Evolutionary conservation across 2,797 vertebrate genomes (phyloP), one percentile per base, ranked within the genome.

Genomic region (Paguma larvata): DNA sequence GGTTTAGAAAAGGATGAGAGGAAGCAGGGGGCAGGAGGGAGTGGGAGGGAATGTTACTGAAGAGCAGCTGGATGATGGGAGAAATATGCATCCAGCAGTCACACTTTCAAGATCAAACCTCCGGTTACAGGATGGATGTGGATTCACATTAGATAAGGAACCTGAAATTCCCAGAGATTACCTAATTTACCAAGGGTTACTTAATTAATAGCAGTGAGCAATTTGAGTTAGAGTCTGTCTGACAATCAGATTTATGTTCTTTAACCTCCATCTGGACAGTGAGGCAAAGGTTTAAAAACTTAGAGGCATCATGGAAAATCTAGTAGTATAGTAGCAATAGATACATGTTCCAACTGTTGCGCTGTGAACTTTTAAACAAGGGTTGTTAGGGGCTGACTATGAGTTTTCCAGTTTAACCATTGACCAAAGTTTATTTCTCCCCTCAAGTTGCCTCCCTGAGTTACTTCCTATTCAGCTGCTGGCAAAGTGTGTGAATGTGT

Each of bases 241-340:
- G 46, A 63, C 27, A 83, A 41, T 63, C 25, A 80, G 19, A 83
- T 56, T 48, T 91, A 48, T 83, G 38, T 48, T 65, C 19, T 93
- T 91, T 84, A 30, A 53, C 59, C 13, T 91, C 15, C 10, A 94
- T 13, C 48, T 92, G 19, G 65, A 82, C 32, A 41, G 30, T 67
- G 27, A 82, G 41, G 51, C 34, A 67, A 51, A 91, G 77, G 5
- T 94, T 92, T 85, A 34, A 86, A 89, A 75, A 86, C 56, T 77
- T 41, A 89, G 27, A 80, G 73, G 32, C 34, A 13, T 73, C 34
- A 27, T 59, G 32, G 62, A 83, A 96, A 85, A 77, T 53, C 15
- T 34, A 73, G 10, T 75, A 46, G 3, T 67, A 18, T 67, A 25
- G 11, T 77, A 63, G 80, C 46, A 77, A 12, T 91, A 78, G 34